Evolutionary conservation across 2,888 invertebrate species (phyloP).

Genomic region (Scelioninae gen. 2): DNA sequence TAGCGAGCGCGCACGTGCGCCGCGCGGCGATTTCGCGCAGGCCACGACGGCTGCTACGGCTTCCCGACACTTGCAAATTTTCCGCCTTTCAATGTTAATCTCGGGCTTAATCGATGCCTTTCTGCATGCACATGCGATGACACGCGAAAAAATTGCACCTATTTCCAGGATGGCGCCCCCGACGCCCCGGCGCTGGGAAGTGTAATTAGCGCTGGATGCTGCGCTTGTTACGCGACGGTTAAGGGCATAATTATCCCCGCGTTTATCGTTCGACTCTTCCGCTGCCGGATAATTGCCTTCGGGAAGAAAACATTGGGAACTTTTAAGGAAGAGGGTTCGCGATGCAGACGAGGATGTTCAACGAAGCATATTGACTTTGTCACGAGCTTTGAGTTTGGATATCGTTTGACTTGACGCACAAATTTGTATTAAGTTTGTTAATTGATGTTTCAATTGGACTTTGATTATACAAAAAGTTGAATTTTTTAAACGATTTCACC

Average conservation of each 20-base stretch:
- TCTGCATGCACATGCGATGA: conserved; percentile 61
- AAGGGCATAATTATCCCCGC: conserved; percentile 49
- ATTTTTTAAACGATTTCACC: not conserved
- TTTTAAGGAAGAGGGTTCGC: conserved; percentile 52
- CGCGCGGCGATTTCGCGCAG: conserved; percentile 57
- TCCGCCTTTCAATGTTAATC: conserved; percentile 68
- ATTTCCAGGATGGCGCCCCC: conserved; percentile 1
- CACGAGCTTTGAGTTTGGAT: conserved; percentile 46
- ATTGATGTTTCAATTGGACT: conserved; percentile 48
- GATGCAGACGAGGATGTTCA: conserved; percentile 43
- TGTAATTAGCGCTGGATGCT: conserved; percentile 48
- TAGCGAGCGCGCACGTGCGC: conserved; percentile 62
- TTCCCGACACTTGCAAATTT: conserved; percentile 68
- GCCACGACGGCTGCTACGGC: conserved; percentile 51
- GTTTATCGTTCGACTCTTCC: conserved; percentile 46
- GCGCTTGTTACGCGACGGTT: conserved; percentile 44
- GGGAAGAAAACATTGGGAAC: conserved; percentile 53
- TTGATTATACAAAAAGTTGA: conserved; percentile 7
- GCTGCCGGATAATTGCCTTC: conserved; percentile 52
- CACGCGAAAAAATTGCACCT: conserved; percentile 54
- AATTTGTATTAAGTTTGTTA: conserved; percentile 38
- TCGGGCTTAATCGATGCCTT: conserved; percentile 65
- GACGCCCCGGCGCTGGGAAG: not conserved
- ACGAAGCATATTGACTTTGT: conserved; percentile 55
- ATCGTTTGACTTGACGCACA: conserved; percentile 49